phyloP scores from a whole-genome alignment of 2,113 vertebrate genomes.

The Synchiropus splendidus region DNA sequence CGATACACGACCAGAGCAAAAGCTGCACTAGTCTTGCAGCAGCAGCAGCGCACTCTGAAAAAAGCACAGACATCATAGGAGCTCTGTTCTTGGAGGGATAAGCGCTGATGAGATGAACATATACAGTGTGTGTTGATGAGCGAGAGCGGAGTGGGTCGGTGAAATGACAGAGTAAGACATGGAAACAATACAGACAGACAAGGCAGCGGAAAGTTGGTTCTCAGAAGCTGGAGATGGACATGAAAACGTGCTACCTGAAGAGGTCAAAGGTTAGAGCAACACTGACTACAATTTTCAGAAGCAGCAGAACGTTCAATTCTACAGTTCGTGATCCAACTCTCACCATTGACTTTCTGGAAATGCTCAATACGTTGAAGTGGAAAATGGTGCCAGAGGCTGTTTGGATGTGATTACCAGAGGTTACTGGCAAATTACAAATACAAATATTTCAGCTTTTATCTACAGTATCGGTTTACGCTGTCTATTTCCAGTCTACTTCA shows the following conservation, averaged over 20 bases:
- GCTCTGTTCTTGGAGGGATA: conserved; percentile 9
- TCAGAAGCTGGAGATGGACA: conserved; percentile 5
- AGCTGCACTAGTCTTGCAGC: conserved; percentile 6
- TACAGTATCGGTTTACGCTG: too few relatives aligned
- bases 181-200: conserved; percentile 8
- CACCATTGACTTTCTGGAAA: too few relatives aligned
- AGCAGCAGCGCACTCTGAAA: conserved; percentile 8
- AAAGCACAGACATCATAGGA: conserved; percentile 9
- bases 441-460: too few relatives aligned
- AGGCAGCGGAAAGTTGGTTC: neutral
- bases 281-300: too few relatives aligned
- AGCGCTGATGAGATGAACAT: conserved; percentile 19
- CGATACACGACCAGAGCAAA: conserved; percentile 3
- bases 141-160: neutral
- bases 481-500: too few relatives aligned
- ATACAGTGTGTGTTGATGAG: conserved; percentile 2
- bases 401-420: too few relatives aligned
- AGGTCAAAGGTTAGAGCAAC: conserved; percentile 17
- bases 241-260: conserved; percentile 9
- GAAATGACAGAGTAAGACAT: conserved; percentile 1
- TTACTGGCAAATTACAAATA: too few relatives aligned
- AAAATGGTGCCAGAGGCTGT: too few relatives aligned
- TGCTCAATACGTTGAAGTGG: too few relatives aligned
- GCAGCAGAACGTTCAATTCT: too few relatives aligned
- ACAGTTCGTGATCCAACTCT: too few relatives aligned